A percentile compares a stretch with the other conserved stretches of the same genome.
Conservation (phyloP, 2,113 vertebrate genomes). For the Macquaria ambigua region DNA sequence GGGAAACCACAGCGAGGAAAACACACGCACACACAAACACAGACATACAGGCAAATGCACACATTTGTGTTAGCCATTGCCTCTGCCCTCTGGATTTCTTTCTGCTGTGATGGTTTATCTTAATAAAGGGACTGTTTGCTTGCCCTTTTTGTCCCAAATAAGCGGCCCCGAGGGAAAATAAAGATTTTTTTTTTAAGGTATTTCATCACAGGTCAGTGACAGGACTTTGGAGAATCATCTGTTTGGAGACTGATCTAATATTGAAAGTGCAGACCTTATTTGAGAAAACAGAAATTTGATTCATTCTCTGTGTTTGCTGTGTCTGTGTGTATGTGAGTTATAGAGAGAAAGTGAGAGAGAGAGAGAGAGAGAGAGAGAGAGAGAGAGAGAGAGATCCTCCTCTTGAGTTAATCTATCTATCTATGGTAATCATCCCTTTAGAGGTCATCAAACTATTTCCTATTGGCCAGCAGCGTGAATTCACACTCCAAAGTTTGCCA, state of each 20-base stretch:
- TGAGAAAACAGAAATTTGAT: constrained; percentile 29
- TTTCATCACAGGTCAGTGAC: constrained; percentile 42
- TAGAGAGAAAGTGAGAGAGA: not conserved
- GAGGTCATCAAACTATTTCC: constrained; percentile 13
- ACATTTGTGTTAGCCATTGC: constrained; percentile 32
- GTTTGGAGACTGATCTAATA: constrained; percentile 36
- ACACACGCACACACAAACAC: not conserved
- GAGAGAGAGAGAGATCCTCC: not conserved
- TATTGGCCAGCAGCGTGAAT: not conserved
- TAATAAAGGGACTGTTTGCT: constrained; percentile 59
- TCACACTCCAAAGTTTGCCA: not conserved
- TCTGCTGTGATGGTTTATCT: constrained; percentile 43
- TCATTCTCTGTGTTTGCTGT: constrained; percentile 14
- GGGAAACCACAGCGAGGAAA: constrained; percentile 5
- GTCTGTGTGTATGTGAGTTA: not conserved
- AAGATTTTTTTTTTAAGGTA: constrained; percentile 15
- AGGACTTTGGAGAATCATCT: constrained; percentile 38
- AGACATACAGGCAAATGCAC: not conserved
- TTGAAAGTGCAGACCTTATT: constrained; percentile 8
- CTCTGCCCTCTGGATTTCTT: constrained; percentile 42
- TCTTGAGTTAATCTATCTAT: no score
- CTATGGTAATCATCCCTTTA: not conserved
- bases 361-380: not conserved
- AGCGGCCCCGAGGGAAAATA: constrained; percentile 16
- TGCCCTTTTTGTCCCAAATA: constrained; percentile 45